A percentile compares a stretch with the other conserved stretches of the same genome.
These are phyloP conservation scores for Ornithoptera alexandrae DNA, from an alignment of 2,888 invertebrate genomes.

Conservation along the genomic window DNA sequence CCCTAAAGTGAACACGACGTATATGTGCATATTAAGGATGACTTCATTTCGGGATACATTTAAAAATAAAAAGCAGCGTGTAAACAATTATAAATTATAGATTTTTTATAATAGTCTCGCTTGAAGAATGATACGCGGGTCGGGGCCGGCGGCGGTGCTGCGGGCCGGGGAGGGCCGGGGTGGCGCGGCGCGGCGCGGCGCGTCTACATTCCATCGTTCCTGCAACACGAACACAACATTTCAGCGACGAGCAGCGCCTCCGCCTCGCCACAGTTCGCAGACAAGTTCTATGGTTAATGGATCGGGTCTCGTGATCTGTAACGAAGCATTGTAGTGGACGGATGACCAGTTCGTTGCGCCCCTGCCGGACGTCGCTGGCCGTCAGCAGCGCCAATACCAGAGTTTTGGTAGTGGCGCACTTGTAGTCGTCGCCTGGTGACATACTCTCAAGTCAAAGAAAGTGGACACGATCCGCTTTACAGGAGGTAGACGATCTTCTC, in stretches of 20 bases:
- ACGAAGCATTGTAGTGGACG: not conserved
- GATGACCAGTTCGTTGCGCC: not conserved
- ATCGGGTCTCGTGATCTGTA: no score
- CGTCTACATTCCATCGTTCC: conserved; percentile 26
- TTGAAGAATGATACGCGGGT: not conserved
- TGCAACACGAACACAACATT: conserved; percentile 6
- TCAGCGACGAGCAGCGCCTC: not conserved
- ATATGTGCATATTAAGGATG: not conserved
- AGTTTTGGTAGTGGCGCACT: no score
- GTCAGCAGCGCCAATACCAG: no score
- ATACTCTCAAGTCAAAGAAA: no score
- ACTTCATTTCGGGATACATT: not conserved
- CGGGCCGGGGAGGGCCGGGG: not conserved
- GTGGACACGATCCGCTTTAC: no score
- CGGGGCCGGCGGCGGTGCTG: not conserved
- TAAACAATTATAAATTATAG: conserved; percentile 4
- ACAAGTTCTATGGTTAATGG: no score
- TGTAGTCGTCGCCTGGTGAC: no score
- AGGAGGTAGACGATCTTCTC: no score
- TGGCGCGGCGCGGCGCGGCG: not conserved
- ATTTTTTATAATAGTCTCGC: not conserved
- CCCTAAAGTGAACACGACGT: not conserved
- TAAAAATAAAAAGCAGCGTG: conserved; percentile 2
- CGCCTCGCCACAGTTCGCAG: no score
- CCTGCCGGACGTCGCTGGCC: no score